Evolutionary conservation across 2,888 invertebrate genomes (phyloP), one percentile per base, ranked within the genome.

Genomic region (Beris morrisii): DNA sequence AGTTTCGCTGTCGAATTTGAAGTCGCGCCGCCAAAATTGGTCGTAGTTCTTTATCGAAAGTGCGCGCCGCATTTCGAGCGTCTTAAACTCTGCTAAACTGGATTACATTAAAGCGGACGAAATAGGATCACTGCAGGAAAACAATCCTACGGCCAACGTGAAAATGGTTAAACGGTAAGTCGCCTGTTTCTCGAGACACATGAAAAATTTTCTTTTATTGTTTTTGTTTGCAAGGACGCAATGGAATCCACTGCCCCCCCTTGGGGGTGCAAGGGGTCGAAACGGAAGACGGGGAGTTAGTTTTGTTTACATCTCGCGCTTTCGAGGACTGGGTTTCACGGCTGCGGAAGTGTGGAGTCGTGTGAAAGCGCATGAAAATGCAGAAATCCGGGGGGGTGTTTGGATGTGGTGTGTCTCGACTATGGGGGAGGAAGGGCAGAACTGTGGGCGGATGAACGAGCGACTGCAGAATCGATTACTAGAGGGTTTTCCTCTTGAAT

Each of bases 131-230:
- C 76, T 79, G 72, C 79, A 80, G 78, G 80, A 80, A 76, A 80
- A 79, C 72, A 79, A 79, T 73, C 78, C 78, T 75, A 77, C 78
- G 75, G 77, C 78, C 77, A 79, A 78, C 75, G 78, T 78, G 77
- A 80, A 80, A 75, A 80, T 80, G 80, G 81, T 80, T 73, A 80
- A 81, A 76, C 79, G 80, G 80, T 80, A 74, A 76, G 80, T 77
- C 4, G 15, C 6, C 12, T 12, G 11, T 48, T 12, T 12, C 48
- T 48, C 12, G n/a, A 15, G 6, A 6, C 1, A 5, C 48, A 15
- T 9, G 11, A 48, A 12, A 48, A 15, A 15, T 50, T 52, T 48
- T 46, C 46, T 31, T 28, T 55, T 28, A 4, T 65, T 65, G 65
- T 44, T 65, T 64, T 70, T 46, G 15, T 48, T 48, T n/a, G 15